Evolutionary conservation across 2,888 invertebrate genomes (phyloP), one percentile per base, ranked within the genome.

Genomic region (Loripinus fragilis): DNA sequence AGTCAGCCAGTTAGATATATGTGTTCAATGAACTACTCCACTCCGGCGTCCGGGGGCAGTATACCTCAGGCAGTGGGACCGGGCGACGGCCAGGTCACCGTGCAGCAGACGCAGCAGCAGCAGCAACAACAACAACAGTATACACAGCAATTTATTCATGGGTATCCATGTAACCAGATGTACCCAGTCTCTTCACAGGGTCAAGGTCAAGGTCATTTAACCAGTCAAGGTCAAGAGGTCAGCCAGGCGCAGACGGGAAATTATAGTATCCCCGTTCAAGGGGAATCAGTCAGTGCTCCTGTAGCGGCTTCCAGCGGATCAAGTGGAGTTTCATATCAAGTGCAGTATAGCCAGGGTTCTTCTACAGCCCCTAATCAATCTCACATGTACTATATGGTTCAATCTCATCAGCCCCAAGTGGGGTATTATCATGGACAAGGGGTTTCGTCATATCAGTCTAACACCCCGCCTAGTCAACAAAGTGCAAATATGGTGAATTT

Each of bases 1-100:
- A 86, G 86, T n/a, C 86, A 87, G 67, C 78, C 78, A 33, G 86
- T 89, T 30, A 75, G 88, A 48, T 89, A 88, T 74, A 80, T 88
- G 77, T 86, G 83, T 76, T 82, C 85, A 60, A 76, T 86, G 64
- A 80, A 80, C 42, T 84, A 86, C 68, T 64, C 69, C 42, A 72
- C 73, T 33, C 73, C 69, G 25, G 64, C 74, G 15, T 50, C 50
- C 41, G 52, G 75, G 28, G 82, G 78, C 20, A 68, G 70, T 67
- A 67, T 78, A 23, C 74, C 80, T n/a, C 66, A 52, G 76, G 69
- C 20, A 52, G 71, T 28, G 52, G 60, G 30, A 55, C 66, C 68
- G 68, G 65, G 30, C 73, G 60, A 35, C 23, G 68, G 64, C 69
- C 71, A 71, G 7, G 69, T 64, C 33, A 28, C 55, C 30, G 67